phyloP scores from a whole-genome alignment of 2,113 vertebrate species.

The Sylvietta virens region DNA sequence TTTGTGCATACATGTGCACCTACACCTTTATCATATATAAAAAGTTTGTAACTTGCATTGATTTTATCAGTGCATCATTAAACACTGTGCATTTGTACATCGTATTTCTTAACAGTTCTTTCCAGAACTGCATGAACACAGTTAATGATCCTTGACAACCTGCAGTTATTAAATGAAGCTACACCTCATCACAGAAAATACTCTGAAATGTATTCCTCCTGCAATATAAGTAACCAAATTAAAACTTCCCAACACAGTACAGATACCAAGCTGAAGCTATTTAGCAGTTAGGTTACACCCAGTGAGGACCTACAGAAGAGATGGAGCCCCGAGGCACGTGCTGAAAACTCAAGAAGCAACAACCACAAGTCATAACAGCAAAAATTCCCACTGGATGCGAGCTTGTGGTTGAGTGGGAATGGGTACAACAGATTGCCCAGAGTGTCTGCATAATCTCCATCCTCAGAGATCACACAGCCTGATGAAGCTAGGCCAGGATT shows the following conservation, averaged over 20 bases:
- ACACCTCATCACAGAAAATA: background rate
- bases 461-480: background rate
- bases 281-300: background rate
- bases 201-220: background rate
- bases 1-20: background rate
- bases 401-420: background rate
- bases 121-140: background rate
- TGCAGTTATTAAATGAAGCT: background rate
- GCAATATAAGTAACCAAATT: background rate
- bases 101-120: background rate
- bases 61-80: background rate
- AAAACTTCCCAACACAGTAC: background rate
- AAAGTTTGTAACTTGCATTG: background rate
- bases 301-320: background rate
- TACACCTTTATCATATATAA: background rate
- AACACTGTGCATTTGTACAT: background rate
- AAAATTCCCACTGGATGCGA: background rate
- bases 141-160: background rate
- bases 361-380: background rate
- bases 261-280: background rate
- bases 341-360: background rate
- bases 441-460: background rate
- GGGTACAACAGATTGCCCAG: background rate
- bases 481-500: background rate
- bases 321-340: accelerated